A percentile compares a stretch with the other conserved stretches of the same genome.
Conservation (phyloP, 2,797 vertebrate species). For the Chelonia mydas region DNA sequence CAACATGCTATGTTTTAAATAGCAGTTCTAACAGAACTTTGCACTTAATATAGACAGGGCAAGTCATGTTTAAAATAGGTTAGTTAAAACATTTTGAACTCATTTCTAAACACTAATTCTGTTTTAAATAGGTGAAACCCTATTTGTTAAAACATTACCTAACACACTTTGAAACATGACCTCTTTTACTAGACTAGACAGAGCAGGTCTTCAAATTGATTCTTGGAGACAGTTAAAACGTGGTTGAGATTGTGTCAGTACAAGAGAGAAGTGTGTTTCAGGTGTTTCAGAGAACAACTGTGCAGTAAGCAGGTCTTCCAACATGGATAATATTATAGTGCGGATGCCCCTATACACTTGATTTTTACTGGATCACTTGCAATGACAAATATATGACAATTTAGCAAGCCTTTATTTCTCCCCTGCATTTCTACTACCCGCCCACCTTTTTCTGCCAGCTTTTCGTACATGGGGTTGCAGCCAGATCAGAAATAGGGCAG, state of each 20-base stretch:
- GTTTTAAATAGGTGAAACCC: background rate
- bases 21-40: background rate
- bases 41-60: background rate
- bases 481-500: slow-evolving; percentile 29
- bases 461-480: slow-evolving; percentile 56
- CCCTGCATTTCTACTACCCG: slow-evolving; percentile 29
- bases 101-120: background rate
- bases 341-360: background rate
- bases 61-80: background rate
- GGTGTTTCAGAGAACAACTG: background rate
- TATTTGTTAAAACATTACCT: background rate
- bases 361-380: slow-evolving; percentile 32
- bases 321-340: background rate
- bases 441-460: slow-evolving; percentile 52
- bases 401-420: slow-evolving; percentile 55
- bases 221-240: slow-evolving; percentile 4
- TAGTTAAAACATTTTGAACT: background rate
- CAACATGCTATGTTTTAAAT: background rate
- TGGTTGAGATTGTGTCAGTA: slow-evolving; percentile 4
- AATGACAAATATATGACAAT: slow-evolving; percentile 25
- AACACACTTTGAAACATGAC: background rate
- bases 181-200: slow-evolving; percentile 4
- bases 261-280: background rate
- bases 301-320: background rate
- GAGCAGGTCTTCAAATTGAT: background rate